These are phyloP conservation scores for Sebastes hopkinsi DNA, from an alignment of 2,797 vertebrate species.

Conservation along the genomic window DNA sequence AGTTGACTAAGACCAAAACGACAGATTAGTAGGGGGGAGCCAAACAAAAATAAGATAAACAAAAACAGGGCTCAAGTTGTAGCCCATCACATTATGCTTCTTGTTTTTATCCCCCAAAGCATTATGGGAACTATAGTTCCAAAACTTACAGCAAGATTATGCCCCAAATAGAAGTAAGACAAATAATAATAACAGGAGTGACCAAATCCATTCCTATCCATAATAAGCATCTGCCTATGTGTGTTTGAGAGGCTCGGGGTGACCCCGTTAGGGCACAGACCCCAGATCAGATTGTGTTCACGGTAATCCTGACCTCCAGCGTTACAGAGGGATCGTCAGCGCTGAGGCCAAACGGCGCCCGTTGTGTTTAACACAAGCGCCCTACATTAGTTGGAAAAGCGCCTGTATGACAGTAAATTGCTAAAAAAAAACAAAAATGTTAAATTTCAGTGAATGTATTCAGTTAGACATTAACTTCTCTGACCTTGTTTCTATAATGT, in stretches of 20 bases:
- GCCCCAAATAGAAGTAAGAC: too few species aligned
- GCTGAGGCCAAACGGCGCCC: not conserved
- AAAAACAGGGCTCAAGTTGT: not conserved
- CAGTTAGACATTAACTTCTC: not conserved
- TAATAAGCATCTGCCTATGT: not conserved
- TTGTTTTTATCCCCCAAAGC: not conserved
- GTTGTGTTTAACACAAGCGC: not conserved
- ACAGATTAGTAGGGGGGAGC: too few species aligned
- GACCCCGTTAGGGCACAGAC: constrained; percentile 2
- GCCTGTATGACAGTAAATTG: not conserved
- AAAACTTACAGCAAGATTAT: not conserved
- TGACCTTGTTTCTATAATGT: not conserved
- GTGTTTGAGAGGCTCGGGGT: not conserved
- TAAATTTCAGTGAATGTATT: not conserved
- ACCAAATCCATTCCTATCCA: not conserved
- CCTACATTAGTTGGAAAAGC: not conserved
- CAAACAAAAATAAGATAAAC: not conserved
- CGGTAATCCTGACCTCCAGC: constrained; percentile 18
- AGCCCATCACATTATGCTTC: not conserved
- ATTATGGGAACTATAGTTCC: not conserved
- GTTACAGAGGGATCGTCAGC: not conserved
- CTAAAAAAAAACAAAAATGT: not conserved
- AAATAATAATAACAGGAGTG: too few species aligned
- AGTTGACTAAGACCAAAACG: too few species aligned
- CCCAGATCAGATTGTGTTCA: constrained; percentile 44